Base-by-base conservation (phyloP, 1,140 invertebrate genomes). In the Lysiphlebus fabarum region DNA sequence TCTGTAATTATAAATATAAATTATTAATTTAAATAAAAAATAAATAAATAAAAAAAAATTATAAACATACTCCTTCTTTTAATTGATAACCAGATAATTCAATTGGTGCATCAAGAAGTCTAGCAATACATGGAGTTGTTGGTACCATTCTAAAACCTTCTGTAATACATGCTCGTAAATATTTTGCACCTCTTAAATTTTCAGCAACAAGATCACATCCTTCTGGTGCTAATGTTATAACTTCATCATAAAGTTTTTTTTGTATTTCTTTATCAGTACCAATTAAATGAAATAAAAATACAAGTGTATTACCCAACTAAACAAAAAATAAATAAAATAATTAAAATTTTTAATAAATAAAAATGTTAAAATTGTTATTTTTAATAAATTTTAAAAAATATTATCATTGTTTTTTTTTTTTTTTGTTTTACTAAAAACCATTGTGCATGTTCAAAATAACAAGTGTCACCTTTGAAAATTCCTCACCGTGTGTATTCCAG, bases 141-240 rank as follows among this genome's bases (percentile, higher is more conserved):
- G 94, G 93, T 44, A 89, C 80, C 37, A 96, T 70, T 63, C 90
- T 82, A 58, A 94, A 95, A 0, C 89, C 83, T 82, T 98, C 95
- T 53, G 86, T 88, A 5, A 95, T 85, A 65, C 92, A 95, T 3
- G 93, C 93, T 65, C 88, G 88, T 1, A 95, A 81, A 69, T 93
- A 95, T 5, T 83, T 81, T 40, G 90, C 84, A 41, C 84, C 82
- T 4, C 83, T 76, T 3, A 95, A 72, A 41, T 84, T 81, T 26
- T 87, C 82, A 11, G 83, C 76, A 2, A 81, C 79, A 43, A 89
- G 75, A 37, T 82, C 76, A 36, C 82, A 85, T 14, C 83, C 80
- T 56, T 82, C 77, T 7, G 81, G 75, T 7, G 83, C 77, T 41
- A 88, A 67, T 10, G 80, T 68, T n/a, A 67, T 74, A 1, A 92